phyloP scores from a whole-genome alignment of 92 coral and sea anemone species.

The Epizoanthus scotinus region DNA sequence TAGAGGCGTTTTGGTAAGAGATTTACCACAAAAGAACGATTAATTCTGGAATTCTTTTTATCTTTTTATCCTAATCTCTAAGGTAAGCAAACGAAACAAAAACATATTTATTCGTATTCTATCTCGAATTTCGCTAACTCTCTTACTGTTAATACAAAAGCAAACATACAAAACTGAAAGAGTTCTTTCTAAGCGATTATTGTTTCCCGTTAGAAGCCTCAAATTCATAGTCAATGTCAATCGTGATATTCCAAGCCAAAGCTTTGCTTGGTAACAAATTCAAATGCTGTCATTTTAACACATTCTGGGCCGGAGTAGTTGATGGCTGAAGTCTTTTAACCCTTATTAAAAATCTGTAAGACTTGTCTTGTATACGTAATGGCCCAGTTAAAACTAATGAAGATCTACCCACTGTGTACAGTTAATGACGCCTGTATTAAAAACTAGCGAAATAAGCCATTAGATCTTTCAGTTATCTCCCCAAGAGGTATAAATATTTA shows the following conservation, averaged over 20 bases:
- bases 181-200: background rate
- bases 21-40: background rate
- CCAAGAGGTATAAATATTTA: conserved; percentile 37
- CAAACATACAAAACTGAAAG: background rate
- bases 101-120: too few relatives aligned
- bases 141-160: too few relatives aligned
- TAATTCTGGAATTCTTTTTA: background rate
- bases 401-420: background rate
- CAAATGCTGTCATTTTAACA: conserved; percentile 3
- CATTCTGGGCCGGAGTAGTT: conserved; percentile 8
- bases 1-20: background rate
- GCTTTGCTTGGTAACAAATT: background rate
- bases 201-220: background rate
- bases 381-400: conserved; percentile 17
- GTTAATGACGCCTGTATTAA: conserved; percentile 35
- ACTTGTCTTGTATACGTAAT: background rate
- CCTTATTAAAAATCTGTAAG: background rate
- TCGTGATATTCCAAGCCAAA: background rate
- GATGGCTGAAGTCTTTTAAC: background rate
- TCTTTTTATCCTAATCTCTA: background rate
- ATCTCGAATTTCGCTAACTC: too few relatives aligned
- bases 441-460: conserved; percentile 38
- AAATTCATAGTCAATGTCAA: background rate
- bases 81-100: background rate
- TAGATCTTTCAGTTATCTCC: conserved; percentile 12